These are phyloP conservation scores for Apodemia duryi DNA, from an alignment of 2,888 invertebrate genomes.

Conservation along the genomic window DNA sequence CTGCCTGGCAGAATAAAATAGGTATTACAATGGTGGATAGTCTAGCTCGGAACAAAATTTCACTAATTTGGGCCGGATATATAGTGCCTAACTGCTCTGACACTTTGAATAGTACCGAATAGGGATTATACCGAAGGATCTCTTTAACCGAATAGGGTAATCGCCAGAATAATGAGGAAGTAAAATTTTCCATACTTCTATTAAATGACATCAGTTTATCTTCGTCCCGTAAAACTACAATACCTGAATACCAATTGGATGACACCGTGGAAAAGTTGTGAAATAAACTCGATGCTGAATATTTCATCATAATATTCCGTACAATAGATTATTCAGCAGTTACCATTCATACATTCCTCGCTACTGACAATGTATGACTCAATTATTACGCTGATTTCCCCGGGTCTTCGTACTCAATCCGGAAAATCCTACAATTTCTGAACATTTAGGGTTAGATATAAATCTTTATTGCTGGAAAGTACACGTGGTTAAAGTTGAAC, in stretches of 20 bases:
- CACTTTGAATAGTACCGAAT: too few species aligned
- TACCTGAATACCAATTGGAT: constrained; percentile 5
- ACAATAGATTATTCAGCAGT: constrained; percentile 8
- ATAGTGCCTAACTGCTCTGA: too few species aligned
- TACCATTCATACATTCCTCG: constrained; percentile 2
- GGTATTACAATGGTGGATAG: too few species aligned
- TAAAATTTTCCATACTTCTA: neutral
- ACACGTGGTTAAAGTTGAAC: neutral
- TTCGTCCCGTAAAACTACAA: neutral
- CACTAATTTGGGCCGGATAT: too few species aligned
- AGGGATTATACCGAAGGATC: neutral
- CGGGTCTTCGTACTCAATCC: neutral
- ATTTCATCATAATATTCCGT: constrained; percentile 10
- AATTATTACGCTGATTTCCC: constrained; percentile 2
- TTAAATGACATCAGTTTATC: neutral
- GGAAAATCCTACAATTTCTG: constrained; percentile 4
- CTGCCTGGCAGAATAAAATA: too few species aligned
- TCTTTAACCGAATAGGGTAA: neutral
- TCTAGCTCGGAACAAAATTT: too few species aligned
- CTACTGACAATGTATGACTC: neutral
- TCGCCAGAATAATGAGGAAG: neutral
- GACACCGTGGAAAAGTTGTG: constrained; percentile 6
- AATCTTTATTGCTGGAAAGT: neutral
- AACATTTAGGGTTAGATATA: neutral
- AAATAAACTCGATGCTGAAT: neutral